A percentile compares a stretch with the other conserved stretches of the same genome.
These are phyloP conservation scores for Pedetes capensis DNA, from an alignment of 2,113 vertebrate species.

Conservation along the genomic window DNA sequence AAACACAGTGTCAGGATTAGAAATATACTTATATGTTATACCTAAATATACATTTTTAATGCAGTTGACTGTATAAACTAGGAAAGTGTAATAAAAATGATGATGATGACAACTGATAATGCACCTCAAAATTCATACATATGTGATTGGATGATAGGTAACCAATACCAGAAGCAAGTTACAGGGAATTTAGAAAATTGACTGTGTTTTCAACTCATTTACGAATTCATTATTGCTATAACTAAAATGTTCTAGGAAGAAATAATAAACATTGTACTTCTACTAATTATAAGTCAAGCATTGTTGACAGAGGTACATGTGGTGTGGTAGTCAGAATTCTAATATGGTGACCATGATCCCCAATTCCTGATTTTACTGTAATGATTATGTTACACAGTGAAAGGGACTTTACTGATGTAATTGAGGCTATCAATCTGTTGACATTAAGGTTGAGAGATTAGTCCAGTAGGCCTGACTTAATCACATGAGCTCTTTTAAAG, in stretches of 20 bases:
- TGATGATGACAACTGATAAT: not conserved
- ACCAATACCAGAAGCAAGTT: not conserved
- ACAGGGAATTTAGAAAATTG: not conserved
- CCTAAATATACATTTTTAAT: not conserved
- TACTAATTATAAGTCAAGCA: not conserved
- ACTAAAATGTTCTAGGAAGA: not conserved
- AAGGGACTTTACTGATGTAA: not conserved
- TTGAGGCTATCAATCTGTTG: not conserved
- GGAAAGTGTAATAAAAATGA: not conserved
- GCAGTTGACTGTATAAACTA: not conserved
- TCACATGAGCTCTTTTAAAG: not conserved
- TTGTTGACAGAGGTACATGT: not conserved
- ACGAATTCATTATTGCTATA: not conserved
- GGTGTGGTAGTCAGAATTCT: not conserved
- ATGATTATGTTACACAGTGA: not conserved
- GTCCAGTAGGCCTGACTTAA: not conserved
- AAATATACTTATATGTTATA: not conserved
- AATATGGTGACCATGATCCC: not conserved
- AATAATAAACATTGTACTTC: not conserved
- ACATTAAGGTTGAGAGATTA: not conserved
- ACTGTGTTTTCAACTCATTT: not conserved
- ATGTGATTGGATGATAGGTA: not conserved
- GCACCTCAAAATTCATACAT: not conserved
- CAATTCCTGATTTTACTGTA: not conserved
- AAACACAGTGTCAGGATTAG: not conserved